Base-by-base conservation (phyloP, 2,888 invertebrate species). In the Rhodophaea formosa region DNA sequence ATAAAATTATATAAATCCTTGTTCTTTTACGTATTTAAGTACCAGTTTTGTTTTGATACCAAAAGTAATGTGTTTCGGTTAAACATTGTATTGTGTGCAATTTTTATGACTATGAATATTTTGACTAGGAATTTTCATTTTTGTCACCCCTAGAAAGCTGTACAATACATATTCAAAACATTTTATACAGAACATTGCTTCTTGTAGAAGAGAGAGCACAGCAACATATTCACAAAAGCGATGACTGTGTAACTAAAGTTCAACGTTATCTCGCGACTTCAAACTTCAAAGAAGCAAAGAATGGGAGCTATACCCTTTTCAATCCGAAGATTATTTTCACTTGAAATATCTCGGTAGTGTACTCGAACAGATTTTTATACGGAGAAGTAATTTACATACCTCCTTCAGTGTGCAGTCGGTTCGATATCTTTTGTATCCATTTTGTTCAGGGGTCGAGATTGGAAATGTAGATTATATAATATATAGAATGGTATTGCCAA, bases 231-330 rank as follows among this genome's bases (percentile, higher is more conserved):
- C 2, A 3, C 23, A 23, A 23, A 23, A 23, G 23, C 5, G 23
- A 2, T 43, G 10, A 52, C 30, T 55, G 62, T 63, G 60, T 63
- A 23, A 58, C n/a, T 6, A 43, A 14, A 39, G 17, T 29, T 35
- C 44, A 12, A 51, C 57, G 57, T 59, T 58, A 64, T 57, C 61
- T 57, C 52, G 56, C 56, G 53, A 65, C 63, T 64, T 61, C 59
- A 62, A 66, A 64, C 65, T 68, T 69, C 65, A 68, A 70, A 70
- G 64, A 65, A 65, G 52, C 57, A 63, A 66, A 64, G 66, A 68
- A 69, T 66, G 59, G 59, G 62, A 59, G 62, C 65, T 63, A 62
- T 64, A 56, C 59, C 59, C 47, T 59, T 60, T 62, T 51, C 63
- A 60, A 62, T 63, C 58, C 63, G 54, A 59, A 68, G 61, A 68